Base-by-base conservation (phyloP, 2,797 vertebrate genomes). In the Megaceryle alcyon region DNA sequence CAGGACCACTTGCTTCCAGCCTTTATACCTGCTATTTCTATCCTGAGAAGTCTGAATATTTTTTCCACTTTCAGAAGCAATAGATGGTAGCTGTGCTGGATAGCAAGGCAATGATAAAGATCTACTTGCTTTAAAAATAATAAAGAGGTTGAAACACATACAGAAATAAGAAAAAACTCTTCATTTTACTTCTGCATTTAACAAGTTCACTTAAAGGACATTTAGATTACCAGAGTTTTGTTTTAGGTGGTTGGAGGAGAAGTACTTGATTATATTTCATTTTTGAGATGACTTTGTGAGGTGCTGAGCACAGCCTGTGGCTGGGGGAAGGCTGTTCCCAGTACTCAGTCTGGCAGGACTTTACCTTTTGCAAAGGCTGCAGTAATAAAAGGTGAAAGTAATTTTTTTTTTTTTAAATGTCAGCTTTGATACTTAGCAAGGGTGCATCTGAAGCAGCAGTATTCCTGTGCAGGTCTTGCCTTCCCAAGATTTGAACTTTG, bases 281-380 rank as follows among this genome's bases (percentile, higher is more conserved):
- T 91, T 56, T 54, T n/a, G 31, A 41, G n/a, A 6, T 20, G 39
- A 11, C 21, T 79, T 20, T 39, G 29, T 8, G 33, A 81, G 28
- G 29, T 7, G 37, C 31, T 48, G 22, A 61, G 43, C 3, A 2
- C 4, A 4, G 6, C 49, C 29, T 20, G 17, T 1, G 11, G n/a
- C 28, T 0, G 0, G 3, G 6, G 8, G 8, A 75, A 73, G 18
- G 54, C 28, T 77, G 33, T 5, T 56, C 14, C 57, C 29, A n/a
- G 54, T 26, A 26, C 37, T 72, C 10, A 3, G 15, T 75, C 44
- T 86, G 33, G 68, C 73, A 79, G 81, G 44, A 37, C 31, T 76
- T 63, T 15, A 57, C 46, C 48, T 46, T 68, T 39, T 57, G 23
- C 28, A 80, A 82, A 82, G 35, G 60, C 23, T 63, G 39, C 35